Evolutionary conservation across 2,797 vertebrate species (phyloP).

Genomic region (Anas acuta): DNA sequence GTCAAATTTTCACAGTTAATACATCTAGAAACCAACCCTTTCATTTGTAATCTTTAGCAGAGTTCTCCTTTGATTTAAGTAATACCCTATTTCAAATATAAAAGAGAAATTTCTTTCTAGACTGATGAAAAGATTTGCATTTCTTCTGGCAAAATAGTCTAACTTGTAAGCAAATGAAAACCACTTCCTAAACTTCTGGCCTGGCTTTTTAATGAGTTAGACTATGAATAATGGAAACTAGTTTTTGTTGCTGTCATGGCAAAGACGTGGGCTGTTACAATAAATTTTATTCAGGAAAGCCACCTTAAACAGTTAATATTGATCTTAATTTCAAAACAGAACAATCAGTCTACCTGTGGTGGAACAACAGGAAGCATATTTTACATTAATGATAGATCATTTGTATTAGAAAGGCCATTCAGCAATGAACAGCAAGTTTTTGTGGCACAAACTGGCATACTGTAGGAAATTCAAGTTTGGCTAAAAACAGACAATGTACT

Average conservation of each 20-base stretch:
- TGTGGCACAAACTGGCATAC: neutral
- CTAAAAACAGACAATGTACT: neutral
- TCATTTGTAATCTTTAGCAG: neutral
- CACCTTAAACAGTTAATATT: neutral
- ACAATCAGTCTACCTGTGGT: neutral
- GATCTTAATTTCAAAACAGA: neutral
- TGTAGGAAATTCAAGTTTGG: neutral
- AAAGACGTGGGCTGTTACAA: neutral
- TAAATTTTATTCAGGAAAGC: neutral
- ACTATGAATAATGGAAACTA: neutral
- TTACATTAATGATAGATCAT: neutral
- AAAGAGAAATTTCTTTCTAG: neutral
- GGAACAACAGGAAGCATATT: neutral
- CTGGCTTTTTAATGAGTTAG: neutral
- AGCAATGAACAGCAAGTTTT: neutral
- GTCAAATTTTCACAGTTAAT: neutral
- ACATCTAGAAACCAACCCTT: neutral
- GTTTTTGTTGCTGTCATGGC: neutral
- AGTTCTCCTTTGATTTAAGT: neutral
- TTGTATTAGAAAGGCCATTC: neutral
- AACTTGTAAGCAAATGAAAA: constrained; percentile 20
- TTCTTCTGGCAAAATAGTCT: neutral
- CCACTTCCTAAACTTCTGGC: neutral
- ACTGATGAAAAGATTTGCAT: neutral
- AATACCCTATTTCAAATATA: neutral